Evolutionary conservation across 2,113 vertebrate species (phyloP).

Genomic region (Apus apus): DNA sequence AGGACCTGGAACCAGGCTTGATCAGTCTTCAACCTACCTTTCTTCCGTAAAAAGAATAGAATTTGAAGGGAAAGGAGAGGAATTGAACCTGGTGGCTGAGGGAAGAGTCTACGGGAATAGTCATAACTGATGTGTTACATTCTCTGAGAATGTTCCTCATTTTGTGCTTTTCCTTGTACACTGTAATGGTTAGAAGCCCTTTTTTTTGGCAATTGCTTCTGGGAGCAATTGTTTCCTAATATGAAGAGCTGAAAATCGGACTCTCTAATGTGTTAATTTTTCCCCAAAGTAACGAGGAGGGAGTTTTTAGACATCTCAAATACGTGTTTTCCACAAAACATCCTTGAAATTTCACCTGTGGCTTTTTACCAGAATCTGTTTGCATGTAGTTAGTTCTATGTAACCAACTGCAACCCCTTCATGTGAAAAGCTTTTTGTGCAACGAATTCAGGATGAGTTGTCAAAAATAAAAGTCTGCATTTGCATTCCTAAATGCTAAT

Average conservation of each 20-base stretch:
- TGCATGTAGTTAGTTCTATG: neutral
- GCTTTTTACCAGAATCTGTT: constrained; percentile 6
- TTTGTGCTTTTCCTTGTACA: neutral
- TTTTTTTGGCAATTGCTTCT: neutral
- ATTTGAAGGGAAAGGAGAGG: neutral
- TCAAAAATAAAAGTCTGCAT: neutral
- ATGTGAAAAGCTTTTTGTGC: neutral
- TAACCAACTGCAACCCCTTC: constrained; percentile 32
- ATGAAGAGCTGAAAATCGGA: neutral
- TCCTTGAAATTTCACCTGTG: constrained; percentile 4
- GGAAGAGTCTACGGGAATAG: neutral
- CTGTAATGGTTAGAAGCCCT: neutral
- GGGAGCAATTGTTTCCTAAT: neutral
- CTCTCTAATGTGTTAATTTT: neutral
- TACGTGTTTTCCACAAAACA: neutral
- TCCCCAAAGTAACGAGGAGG: neutral
- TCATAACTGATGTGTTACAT: accelerated
- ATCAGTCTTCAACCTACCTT: neutral
- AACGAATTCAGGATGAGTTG: neutral
- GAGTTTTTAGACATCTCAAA: neutral
- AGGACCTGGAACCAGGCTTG: neutral
- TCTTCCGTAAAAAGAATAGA: neutral
- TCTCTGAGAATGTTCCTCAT: neutral
- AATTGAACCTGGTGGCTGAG: neutral
- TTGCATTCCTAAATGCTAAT: neutral